These are phyloP conservation scores for Ferdinandea cuprea DNA, from an alignment of 2,888 invertebrate species.

Conservation along the genomic window DNA sequence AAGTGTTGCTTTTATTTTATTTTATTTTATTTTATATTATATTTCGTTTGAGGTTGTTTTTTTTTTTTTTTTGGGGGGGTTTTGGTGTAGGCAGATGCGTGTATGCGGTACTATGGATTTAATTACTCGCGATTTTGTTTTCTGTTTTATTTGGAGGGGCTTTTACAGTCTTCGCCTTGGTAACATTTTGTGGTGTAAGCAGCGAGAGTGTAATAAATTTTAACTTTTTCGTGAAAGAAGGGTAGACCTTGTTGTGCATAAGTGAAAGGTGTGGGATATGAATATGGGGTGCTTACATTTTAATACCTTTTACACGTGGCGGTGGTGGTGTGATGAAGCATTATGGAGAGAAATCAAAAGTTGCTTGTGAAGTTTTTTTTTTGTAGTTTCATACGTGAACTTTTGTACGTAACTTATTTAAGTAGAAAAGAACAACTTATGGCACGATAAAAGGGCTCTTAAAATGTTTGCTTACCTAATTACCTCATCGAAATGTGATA, in stretches of 20 bases:
- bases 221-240: neutral
- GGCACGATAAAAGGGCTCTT: neutral
- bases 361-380: neutral
- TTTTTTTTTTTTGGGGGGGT: constrained; percentile 1
- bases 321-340: neutral
- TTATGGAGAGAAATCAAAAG: neutral
- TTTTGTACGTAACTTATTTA: no score
- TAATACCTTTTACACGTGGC: neutral
- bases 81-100: constrained; percentile 23
- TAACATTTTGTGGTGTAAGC: neutral
- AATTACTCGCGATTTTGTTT: constrained; percentile 46
- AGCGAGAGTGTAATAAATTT: constrained; percentile 6
- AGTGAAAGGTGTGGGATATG: neutral
- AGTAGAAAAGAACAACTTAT: no score
- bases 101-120: constrained; percentile 29
- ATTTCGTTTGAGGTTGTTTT: neutral
- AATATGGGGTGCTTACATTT: neutral
- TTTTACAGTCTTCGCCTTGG: neutral
- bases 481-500: no score
- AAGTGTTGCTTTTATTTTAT: neutral
- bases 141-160: neutral
- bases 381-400: no score
- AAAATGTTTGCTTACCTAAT: neutral
- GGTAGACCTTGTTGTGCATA: constrained; percentile 1
- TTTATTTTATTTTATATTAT: neutral